Conservation (phyloP, 30 jellyfish, hydroid and myxozoan species). For the Calvadosia cruxmelitensis region DNA sequence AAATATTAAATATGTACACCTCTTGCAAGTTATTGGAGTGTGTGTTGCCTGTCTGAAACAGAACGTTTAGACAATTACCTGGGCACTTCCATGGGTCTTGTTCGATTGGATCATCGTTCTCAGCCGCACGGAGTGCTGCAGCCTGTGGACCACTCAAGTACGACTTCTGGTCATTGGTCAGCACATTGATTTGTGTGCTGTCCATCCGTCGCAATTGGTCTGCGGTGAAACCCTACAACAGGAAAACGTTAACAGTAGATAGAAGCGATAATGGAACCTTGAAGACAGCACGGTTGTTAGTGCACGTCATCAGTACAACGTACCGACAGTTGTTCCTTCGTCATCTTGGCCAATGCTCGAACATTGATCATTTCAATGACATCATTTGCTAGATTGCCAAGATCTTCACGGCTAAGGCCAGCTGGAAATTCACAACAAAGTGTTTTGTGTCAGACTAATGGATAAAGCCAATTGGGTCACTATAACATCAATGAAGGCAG, state of each 20-base stretch:
- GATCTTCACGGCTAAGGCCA: constrained; percentile 36
- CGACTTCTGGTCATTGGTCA: constrained; percentile 25
- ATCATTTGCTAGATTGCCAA: constrained; percentile 25
- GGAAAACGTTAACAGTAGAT: neutral
- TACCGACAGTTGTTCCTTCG: constrained; percentile 26
- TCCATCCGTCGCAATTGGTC: constrained; percentile 39
- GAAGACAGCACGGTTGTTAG: neutral
- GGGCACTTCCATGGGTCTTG: constrained; percentile 52
- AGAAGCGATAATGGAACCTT: neutral
- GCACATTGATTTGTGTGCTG: constrained; percentile 27
- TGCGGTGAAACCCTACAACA: constrained; percentile 37
- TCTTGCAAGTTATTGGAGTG: too few species aligned
- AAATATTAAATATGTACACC: too few species aligned
- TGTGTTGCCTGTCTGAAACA: too few species aligned
- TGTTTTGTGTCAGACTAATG: too few species aligned
- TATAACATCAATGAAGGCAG: too few species aligned
- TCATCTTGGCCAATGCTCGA: constrained; percentile 21
- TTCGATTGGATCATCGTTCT: constrained; percentile 47
- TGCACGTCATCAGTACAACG: neutral
- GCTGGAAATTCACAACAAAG: constrained; percentile 12
- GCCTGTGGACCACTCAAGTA: constrained; percentile 30
- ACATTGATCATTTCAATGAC: constrained; percentile 31
- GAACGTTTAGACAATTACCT: too few species aligned
- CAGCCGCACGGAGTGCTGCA: constrained; percentile 24
- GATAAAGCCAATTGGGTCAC: too few species aligned